Base-by-base conservation (phyloP, 2,113 vertebrate species). In the Cebus imitator region DNA sequence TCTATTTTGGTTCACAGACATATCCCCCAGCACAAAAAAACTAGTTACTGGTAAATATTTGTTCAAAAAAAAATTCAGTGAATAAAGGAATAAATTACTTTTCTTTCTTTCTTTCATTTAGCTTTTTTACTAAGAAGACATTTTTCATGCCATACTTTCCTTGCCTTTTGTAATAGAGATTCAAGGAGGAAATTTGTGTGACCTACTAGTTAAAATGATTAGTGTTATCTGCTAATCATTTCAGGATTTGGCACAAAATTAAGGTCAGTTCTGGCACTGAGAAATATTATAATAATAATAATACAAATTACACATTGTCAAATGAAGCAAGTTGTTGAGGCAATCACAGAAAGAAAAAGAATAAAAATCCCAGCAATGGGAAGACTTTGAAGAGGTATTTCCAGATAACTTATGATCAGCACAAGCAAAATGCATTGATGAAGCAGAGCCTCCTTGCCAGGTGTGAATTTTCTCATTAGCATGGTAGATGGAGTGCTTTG, bases 111-210 rank as follows among this genome's bases (percentile, higher is more conserved):
- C n/a, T 94, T 84, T 50, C 17, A 57, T 45, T 91, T 86, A 76
- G 50, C 27, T 86, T 83, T 72, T 18, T 55, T 83, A 76, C 10
- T 80, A 83, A 58, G 27, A 89, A 48, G 20, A 16, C 35, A 88
- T 66, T 87, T 94, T 87, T 70, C 76, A 30, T 64, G 92, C 7
- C 37, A 35, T 76, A 57, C 3, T 95, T 95, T 57, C 6, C 37
- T 97, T 92, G 25, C 35, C 86, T 76, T 91, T 88, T 89, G 35
- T 50, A 90, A 86, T 30, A 96, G 18, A 45, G 17, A 94, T 66
- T 83, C 35, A 66, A 13, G 64, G 23, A 90, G 78, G 80, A 87
- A 58, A 9, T 4, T 82, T 50, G 23, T 37, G 48, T 32, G 83
- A 43, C 80, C 23, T 83, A 40, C 52, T 72, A 48, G 90, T 94